Evolutionary conservation across 2,113 vertebrate species (phyloP), one percentile per base, ranked within the genome.

Genomic region (Regulus satrapa): DNA sequence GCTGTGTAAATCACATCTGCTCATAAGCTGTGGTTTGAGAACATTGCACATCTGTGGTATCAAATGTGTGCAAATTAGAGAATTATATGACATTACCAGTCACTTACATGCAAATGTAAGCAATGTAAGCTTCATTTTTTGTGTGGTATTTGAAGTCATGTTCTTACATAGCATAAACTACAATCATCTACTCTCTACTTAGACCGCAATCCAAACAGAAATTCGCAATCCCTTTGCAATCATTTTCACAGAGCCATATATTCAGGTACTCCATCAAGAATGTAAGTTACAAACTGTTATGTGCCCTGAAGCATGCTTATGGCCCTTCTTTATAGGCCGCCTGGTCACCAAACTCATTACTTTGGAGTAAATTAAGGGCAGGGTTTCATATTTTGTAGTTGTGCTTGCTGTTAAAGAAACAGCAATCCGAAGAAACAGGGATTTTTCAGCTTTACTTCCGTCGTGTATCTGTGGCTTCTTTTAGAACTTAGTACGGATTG

Each of bases 1-100:
- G 90, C 84, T 93, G 71, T 80, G 72, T 92, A 97, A 95, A 97
- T 86, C 92, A 94, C 93, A 95, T 95, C 88, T 96, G 90, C 45
- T 84, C 40, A 63, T 88, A 88, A 94, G 31, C 75, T 90, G 95
- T 85, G 88, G 95, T 94, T 97, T 95, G 78, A 87, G 95, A 93
- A 95, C 72, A 89, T 1, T 82, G 88, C 58, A 89, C 69, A 92
- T 91, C 94, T 94, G 95, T 67, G 64, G 67, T 88, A 90, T 74
- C 89, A 83, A 94, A 83, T 89, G 71, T 85, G 88, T 71, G 63
- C 88, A 97, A 96, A 97, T 95, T 79, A 94, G 84, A 89, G 92
- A 89, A 95, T 96, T 92, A 68, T 87, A 90, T 79, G 92, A 89
- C 80, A 92, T 92, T 91, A 91, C 45, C 59, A 97, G 77, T 72